phyloP scores from a whole-genome alignment of 2,113 vertebrate species.

The Gyps fulvus region DNA sequence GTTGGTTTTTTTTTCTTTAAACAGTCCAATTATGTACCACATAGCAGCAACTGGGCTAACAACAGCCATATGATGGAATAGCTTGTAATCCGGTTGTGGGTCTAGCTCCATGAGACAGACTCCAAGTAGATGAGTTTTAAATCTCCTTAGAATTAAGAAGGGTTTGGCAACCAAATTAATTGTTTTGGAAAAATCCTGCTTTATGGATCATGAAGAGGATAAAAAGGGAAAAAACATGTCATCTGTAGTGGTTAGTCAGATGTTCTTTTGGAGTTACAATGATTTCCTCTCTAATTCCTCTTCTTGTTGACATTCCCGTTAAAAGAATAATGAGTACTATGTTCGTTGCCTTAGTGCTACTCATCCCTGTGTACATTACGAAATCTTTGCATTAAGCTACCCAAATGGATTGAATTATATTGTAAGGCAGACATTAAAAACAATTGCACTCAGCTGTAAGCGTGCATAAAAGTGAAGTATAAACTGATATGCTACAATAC shows the following conservation, averaged over 20 bases:
- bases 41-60: slow-evolving; percentile 48
- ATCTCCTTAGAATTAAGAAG: slow-evolving; percentile 74
- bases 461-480: neutral
- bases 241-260: slow-evolving; percentile 63
- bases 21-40: slow-evolving; percentile 50
- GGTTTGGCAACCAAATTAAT: slow-evolving; percentile 71
- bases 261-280: slow-evolving; percentile 69
- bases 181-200: slow-evolving; percentile 70
- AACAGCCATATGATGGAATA: slow-evolving; percentile 65
- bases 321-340: slow-evolving; percentile 67
- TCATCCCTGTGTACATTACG: slow-evolving; percentile 41
- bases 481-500: neutral
- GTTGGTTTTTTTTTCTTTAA: neutral
- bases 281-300: slow-evolving; percentile 68
- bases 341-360: neutral
- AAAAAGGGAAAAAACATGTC: slow-evolving; percentile 62
- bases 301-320: slow-evolving; percentile 59
- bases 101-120: slow-evolving; percentile 49
- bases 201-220: slow-evolving; percentile 59
- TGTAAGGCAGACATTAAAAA: slow-evolving; percentile 25
- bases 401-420: neutral
- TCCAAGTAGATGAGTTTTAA: slow-evolving; percentile 71
- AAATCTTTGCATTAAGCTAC: slow-evolving; percentile 56
- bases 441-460: neutral
- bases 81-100: slow-evolving; percentile 68